Evolutionary conservation across 2,113 vertebrate species (phyloP).

Genomic region (Hylia prasina): DNA sequence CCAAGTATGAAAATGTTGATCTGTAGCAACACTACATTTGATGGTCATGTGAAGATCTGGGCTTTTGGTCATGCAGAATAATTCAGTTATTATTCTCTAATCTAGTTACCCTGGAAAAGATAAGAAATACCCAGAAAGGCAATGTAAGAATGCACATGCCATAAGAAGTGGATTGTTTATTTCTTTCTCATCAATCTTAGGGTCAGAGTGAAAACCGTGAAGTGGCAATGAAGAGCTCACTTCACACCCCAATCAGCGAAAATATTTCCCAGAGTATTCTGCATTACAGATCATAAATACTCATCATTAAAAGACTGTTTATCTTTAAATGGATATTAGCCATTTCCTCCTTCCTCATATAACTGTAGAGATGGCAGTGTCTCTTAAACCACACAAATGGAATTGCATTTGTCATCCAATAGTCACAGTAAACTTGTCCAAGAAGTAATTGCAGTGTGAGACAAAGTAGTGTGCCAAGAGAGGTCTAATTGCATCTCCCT

Average conservation of each 20-base stretch:
- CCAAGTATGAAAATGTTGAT: neutral
- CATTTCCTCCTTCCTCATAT: neutral
- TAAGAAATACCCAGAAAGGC: neutral
- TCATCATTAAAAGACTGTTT: neutral
- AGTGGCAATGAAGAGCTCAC: neutral
- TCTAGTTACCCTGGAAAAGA: neutral
- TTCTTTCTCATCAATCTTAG: neutral
- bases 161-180: neutral
- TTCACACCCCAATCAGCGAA: neutral
- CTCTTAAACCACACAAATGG: neutral
- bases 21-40: neutral
- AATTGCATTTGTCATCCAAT: neutral
- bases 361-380: neutral
- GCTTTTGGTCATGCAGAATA: neutral
- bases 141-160: neutral
- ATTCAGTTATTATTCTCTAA: neutral
- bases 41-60: neutral
- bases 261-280: neutral
- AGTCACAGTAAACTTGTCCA: neutral
- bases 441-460: neutral
- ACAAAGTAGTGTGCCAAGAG: neutral
- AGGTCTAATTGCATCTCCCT: neutral
- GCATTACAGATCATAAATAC: neutral
- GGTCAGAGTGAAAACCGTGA: neutral
- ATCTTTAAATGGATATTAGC: neutral